Evolutionary conservation across 2,797 vertebrate genomes (phyloP).

Genomic region (Ispidina lecontei): DNA sequence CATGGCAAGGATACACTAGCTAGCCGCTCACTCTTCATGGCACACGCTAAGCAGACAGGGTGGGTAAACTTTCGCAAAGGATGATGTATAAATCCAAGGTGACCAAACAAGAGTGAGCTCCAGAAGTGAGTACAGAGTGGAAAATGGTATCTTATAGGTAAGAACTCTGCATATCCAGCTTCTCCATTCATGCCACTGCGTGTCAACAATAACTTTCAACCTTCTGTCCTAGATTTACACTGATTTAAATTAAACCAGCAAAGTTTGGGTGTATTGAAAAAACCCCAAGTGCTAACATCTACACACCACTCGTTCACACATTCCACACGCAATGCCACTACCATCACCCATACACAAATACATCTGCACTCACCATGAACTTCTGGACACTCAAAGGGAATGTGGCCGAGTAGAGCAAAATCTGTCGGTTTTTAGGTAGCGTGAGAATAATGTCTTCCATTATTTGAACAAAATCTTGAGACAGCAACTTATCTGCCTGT

Average conservation of each 20-base stretch:
- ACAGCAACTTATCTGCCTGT: constrained; percentile 97
- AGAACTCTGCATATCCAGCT: not conserved
- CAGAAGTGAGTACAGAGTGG: not conserved
- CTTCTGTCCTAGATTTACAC: not conserved
- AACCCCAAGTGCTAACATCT: not conserved
- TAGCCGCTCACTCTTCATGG: not conserved
- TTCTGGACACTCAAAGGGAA: constrained; percentile 99
- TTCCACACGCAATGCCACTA: not conserved
- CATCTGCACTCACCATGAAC: constrained; percentile 89
- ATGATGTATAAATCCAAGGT: not conserved
- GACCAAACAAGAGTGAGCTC: not conserved
- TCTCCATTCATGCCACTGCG: accelerated
- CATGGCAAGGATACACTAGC: not conserved
- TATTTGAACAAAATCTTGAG: constrained; percentile 99
- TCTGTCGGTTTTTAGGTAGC: constrained; percentile 96
- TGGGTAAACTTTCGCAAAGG: not conserved
- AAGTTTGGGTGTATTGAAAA: not conserved
- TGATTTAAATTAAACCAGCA: not conserved
- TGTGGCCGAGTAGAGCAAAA: constrained; percentile 97
- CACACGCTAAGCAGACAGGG: not conserved
- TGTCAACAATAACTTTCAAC: not conserved
- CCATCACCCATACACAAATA: accelerated
- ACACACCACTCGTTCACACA: not conserved
- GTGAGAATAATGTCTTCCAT: constrained; percentile 98
- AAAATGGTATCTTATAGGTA: not conserved